Base-by-base conservation (phyloP, 2,888 invertebrate genomes). In the Drosophila siamana region DNA sequence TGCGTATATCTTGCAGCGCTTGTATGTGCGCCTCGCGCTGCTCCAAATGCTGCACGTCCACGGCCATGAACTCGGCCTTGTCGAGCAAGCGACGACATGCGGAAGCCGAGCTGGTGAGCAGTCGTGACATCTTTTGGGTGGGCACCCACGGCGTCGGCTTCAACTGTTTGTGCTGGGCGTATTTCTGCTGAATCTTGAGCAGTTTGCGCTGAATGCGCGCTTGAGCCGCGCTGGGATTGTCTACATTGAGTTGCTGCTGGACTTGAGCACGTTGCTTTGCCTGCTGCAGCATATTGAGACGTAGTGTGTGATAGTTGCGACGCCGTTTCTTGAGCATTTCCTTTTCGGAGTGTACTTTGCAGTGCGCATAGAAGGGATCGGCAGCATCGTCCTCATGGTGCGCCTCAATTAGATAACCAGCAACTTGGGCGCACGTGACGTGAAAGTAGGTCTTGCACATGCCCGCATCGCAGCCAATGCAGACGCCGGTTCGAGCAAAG, bases 401-500 rank as follows among this genome's bases (percentile, higher is more conserved):
- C 0, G 98, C 97, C 92, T 99, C 98, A 0, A 98, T 98, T 48
- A 99, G 92, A 52, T 98, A 94, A 0, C 99, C 99, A 84, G 98
- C 97, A 30, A 97, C 95, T 92, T 99, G 98, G 0, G 98, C 98
- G 93, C 99, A 99, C 9, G 99, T 99, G 40, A 98, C 98, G 92
- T 99, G 99, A 92, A 99, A 99, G 93, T 97, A 98, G 0, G 97
- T 97, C 89, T 98, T 96, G 93, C 99, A 99, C 95, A 99, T 96
- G 24, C 99, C 99, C 8, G 99, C 99, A 93, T 99, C 99, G 93
- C 99, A 99, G 69, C 97, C 96, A 57, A 99, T 97, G 90, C 98
- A 97, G 11, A 99, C 97, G 2, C 99, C 99, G 0, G 98, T 98
- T 26, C 98, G 94, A 7, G 98, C 96, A 87, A 96, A 96, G 40